phyloP scores from a whole-genome alignment of 2,888 invertebrate species.

The Diarsia rubi region DNA sequence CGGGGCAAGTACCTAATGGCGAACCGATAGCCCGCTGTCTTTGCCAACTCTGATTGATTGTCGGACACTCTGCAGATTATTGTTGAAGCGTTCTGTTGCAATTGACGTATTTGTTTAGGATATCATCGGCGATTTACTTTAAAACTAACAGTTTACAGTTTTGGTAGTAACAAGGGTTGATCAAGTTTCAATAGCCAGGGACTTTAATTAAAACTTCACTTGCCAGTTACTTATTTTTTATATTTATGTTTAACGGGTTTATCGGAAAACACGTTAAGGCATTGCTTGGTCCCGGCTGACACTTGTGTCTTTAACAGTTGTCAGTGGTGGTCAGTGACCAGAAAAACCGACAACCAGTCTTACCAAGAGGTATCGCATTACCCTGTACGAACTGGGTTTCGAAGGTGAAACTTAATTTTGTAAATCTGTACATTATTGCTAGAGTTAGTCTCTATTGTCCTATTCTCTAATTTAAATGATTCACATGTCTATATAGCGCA shows the following conservation, averaged over 20 bases:
- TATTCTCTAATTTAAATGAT: too few relatives aligned
- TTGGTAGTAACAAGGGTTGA: neutral
- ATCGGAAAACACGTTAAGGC: neutral
- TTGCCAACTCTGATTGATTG: conserved; percentile 55
- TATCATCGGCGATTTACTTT: neutral
- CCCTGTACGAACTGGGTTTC: too few relatives aligned
- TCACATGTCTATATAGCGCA: too few relatives aligned
- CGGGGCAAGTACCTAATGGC: conserved; percentile 53
- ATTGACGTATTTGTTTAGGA: conserved; percentile 36
- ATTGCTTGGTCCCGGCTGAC: too few relatives aligned
- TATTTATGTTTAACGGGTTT: neutral
- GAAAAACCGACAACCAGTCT: too few relatives aligned
- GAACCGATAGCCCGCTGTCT: conserved; percentile 60
- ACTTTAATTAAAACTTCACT: neutral
- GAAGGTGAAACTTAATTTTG: too few relatives aligned
- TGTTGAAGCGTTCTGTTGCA: conserved; percentile 16
- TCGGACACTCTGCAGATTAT: conserved; percentile 25
- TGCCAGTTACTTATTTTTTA: neutral
- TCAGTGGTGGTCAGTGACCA: too few relatives aligned
- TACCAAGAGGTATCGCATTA: too few relatives aligned
- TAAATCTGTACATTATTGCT: too few relatives aligned
- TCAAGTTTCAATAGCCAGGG: neutral
- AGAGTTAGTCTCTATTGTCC: too few relatives aligned
- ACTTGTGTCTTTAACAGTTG: too few relatives aligned
- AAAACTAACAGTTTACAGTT: neutral